phyloP scores from a whole-genome alignment of 1,140 invertebrate genomes.

The Lasaia peninsularis region DNA sequence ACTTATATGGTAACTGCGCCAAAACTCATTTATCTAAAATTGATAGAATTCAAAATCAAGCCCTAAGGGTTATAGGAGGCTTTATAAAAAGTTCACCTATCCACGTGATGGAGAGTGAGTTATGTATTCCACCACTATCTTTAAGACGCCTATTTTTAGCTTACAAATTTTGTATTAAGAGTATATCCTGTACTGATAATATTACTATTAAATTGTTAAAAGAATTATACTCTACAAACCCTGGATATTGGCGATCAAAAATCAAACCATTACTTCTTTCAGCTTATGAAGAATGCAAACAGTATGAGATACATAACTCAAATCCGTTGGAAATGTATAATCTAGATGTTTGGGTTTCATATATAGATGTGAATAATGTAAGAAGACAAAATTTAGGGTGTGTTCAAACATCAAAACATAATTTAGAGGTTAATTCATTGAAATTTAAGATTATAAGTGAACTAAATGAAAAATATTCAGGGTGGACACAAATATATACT shows the following conservation, averaged over 20 bases:
- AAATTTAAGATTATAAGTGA: background rate
- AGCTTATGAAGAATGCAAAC: background rate
- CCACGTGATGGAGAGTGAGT: background rate
- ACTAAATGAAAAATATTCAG: background rate
- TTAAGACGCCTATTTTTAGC: background rate
- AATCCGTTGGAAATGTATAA: background rate
- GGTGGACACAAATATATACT: no score
- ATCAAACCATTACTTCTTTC: background rate
- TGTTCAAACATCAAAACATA: background rate
- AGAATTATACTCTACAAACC: background rate
- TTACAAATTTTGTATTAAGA: background rate
- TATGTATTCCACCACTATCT: background rate
- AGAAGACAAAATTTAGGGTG: background rate
- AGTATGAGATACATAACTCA: background rate
- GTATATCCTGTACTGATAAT: background rate
- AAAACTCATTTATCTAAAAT: constrained; percentile 25
- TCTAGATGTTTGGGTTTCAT: background rate
- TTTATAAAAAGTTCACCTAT: background rate
- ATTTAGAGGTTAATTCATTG: background rate
- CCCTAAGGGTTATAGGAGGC: background rate
- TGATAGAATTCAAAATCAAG: no score
- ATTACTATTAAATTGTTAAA: background rate
- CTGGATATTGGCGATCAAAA: background rate
- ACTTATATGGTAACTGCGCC: constrained; percentile 21
- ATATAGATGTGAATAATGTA: background rate